Percentiles rank a stretch among this genome's conserved stretches.
phyloP scores from a whole-genome alignment of 2,888 invertebrate genomes.

The Apodemia duryi region DNA sequence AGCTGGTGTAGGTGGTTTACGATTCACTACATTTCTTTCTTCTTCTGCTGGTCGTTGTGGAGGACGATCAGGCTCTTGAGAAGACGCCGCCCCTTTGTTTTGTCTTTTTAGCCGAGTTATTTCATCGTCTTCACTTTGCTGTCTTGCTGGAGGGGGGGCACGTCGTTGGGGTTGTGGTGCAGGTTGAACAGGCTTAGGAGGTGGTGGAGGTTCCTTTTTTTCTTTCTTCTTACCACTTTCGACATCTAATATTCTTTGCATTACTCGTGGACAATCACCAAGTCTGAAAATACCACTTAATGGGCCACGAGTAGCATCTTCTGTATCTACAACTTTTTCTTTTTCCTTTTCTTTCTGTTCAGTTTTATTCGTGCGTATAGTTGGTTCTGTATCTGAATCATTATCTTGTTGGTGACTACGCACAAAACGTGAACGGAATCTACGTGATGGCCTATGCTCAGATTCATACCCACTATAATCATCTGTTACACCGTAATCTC shows the following conservation, averaged over 20 bases:
- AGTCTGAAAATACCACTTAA: conserved; percentile 93
- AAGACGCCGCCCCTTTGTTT: conserved; percentile 85
- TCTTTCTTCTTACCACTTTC: conserved; percentile 87
- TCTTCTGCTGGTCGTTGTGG: conserved; percentile 74
- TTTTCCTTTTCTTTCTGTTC: conserved; percentile 81
- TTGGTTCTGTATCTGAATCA: conserved; percentile 86
- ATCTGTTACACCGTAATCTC: conserved; percentile 80
- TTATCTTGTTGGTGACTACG: conserved; percentile 84
- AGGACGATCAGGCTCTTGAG: conserved; percentile 80
- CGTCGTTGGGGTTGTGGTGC: conserved; percentile 70
- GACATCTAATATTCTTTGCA: conserved; percentile 91
- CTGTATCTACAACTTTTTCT: conserved; percentile 90
- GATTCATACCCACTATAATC: conserved; percentile 86
- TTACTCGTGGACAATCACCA: conserved; percentile 92
- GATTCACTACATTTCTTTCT: conserved; percentile 79
- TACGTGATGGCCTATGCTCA: conserved; percentile 80
- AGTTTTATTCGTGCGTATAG: conserved; percentile 82
- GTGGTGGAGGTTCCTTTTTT: conserved; percentile 82
- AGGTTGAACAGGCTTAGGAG: conserved; percentile 77
- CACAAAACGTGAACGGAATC: conserved; percentile 86
- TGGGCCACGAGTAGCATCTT: conserved; percentile 92
- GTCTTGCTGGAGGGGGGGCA: conserved; percentile 83
- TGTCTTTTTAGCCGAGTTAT: conserved; percentile 92
- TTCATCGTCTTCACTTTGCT: conserved; percentile 94
- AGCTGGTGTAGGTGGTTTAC: conserved; percentile 84